Conservation (phyloP, 2,888 invertebrate genomes). For the Drosophila mercatorum region DNA sequence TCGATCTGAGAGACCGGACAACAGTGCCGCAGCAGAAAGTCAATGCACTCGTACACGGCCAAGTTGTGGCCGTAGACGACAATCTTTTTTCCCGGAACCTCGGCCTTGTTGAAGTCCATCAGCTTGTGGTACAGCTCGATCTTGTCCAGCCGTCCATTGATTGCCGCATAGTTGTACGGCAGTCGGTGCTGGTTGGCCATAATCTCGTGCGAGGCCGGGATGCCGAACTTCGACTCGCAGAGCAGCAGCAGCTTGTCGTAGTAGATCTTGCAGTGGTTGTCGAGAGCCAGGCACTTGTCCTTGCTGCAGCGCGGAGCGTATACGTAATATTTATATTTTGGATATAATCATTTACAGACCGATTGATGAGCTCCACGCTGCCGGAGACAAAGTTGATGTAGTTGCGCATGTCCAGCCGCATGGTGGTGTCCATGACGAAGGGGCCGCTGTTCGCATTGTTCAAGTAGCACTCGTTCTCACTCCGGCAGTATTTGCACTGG, state of each 20-base stretch:
- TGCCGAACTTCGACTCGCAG: slow-evolving; percentile 54
- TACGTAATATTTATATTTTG: background rate
- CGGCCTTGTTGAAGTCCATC: slow-evolving; percentile 21
- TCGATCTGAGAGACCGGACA: slow-evolving; percentile 45
- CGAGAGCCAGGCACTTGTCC: slow-evolving; percentile 49
- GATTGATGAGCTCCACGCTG: slow-evolving; percentile 55
- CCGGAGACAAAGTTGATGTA: slow-evolving; percentile 72
- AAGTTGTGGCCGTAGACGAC: slow-evolving; percentile 72
- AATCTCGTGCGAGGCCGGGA: slow-evolving; percentile 14
- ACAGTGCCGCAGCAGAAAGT: slow-evolving; percentile 70
- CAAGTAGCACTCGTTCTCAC: slow-evolving; percentile 56
- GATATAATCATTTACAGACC: slow-evolving; percentile 44
- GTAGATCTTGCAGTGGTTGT: slow-evolving; percentile 61
- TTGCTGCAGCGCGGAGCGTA: slow-evolving; percentile 39
- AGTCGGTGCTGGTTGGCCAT: background rate
- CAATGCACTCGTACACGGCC: slow-evolving; percentile 71
- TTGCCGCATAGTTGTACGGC: slow-evolving; percentile 72
- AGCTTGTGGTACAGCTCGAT: slow-evolving; percentile 77
- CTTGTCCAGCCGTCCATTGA: slow-evolving; percentile 78
- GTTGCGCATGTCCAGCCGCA: slow-evolving; percentile 72
- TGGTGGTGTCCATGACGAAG: slow-evolving; percentile 64
- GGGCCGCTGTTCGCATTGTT: slow-evolving; percentile 50
- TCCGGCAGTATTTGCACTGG: slow-evolving; percentile 50
- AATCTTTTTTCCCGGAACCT: slow-evolving; percentile 25
- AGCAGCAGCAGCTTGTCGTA: slow-evolving; percentile 74